Conservation (phyloP, 2,888 invertebrate species). For the Galerucella calmariensis region DNA sequence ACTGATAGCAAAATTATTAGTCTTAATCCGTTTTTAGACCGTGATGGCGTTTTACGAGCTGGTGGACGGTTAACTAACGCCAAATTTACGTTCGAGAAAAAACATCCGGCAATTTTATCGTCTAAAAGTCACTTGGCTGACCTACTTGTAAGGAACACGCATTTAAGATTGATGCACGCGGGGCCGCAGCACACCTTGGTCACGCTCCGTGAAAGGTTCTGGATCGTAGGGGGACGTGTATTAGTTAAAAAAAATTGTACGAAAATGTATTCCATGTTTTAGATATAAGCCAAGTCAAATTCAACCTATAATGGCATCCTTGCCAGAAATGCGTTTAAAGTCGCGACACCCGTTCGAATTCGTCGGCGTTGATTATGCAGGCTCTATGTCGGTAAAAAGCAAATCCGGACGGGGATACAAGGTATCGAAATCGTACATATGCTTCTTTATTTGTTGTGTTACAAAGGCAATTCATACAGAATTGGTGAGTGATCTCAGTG, state of each 20-base stretch:
- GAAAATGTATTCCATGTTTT: constrained; percentile 1
- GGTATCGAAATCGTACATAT: neutral
- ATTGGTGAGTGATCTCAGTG: neutral
- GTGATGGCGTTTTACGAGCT: no score
- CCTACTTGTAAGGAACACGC: no score
- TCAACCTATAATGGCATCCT: neutral
- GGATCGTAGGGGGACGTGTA: neutral
- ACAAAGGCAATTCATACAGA: neutral
- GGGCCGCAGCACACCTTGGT: neutral
- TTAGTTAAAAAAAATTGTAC: neutral
- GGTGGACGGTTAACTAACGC: no score
- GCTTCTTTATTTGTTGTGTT: neutral
- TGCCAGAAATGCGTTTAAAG: neutral
- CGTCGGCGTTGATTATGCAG: neutral
- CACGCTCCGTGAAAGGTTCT: neutral
- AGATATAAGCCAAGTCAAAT: neutral
- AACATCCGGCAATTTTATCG: no score
- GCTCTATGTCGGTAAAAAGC: neutral
- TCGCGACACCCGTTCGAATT: neutral
- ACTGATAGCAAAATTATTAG: no score
- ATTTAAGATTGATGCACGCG: no score
- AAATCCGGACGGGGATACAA: neutral
- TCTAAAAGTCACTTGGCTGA: no score
- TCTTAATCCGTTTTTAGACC: no score
- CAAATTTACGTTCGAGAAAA: no score